Percentiles rank a stretch among this genome's conserved stretches.
These are phyloP conservation scores for Eupeodes latifasciatus DNA, from an alignment of 2,888 invertebrate genomes.

Conservation along the genomic window DNA sequence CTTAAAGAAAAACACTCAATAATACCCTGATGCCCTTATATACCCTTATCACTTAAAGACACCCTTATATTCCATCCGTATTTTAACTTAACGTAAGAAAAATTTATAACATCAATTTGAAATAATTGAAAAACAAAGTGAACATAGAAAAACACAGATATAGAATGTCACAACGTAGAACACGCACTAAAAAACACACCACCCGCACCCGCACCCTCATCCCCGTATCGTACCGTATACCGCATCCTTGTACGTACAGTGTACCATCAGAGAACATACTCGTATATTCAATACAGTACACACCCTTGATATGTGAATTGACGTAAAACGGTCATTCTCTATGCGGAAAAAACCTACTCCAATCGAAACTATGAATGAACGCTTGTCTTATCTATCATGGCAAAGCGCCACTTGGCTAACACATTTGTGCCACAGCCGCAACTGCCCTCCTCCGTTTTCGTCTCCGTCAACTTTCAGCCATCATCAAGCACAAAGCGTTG, in stretches of 20 bases:
- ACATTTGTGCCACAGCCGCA: constrained; percentile 54
- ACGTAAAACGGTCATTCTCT: constrained; percentile 69
- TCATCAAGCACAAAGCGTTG: constrained; percentile 53
- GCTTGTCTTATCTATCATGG: constrained; percentile 72
- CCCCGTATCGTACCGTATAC: constrained; percentile 1
- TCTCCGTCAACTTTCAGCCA: constrained; percentile 43
- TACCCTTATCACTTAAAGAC: background rate
- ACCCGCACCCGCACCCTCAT: constrained; percentile 13
- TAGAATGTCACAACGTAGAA: constrained; percentile 56
- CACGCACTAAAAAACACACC: constrained; percentile 10
- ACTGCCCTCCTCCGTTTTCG: background rate
- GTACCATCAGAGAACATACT: no score
- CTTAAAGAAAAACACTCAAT: no score
- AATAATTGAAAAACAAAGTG: constrained; percentile 20
- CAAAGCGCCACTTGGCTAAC: constrained; percentile 75
- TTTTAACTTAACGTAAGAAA: constrained; percentile 30
- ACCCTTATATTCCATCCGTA: background rate
- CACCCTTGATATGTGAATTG: constrained; percentile 52
- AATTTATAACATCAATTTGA: constrained; percentile 39
- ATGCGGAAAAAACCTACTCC: constrained; percentile 69
- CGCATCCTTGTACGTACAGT: no score
- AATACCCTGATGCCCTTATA: background rate
- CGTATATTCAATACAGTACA: background rate
- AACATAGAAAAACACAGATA: constrained; percentile 9
- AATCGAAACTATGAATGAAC: constrained; percentile 72